Conservation (phyloP, 2,113 vertebrate genomes). For the Chlamydotis undulata region DNA sequence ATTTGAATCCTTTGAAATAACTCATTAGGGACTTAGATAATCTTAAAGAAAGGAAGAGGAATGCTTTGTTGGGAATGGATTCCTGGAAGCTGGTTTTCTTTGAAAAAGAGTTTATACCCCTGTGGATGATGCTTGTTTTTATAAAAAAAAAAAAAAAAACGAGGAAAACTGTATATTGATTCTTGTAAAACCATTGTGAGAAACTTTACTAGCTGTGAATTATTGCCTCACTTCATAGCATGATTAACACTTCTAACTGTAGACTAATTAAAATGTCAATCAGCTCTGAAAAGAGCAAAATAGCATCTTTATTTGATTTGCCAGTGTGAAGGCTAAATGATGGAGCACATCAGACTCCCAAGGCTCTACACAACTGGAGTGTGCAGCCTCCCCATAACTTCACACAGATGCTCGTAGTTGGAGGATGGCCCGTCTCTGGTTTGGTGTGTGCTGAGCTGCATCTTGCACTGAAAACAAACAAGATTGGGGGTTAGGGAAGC, state of each 20-base stretch:
- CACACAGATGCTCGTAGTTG: neutral
- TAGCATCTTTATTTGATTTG: slow-evolving; percentile 56
- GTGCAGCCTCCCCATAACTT: neutral
- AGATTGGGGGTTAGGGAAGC: rapidly evolving
- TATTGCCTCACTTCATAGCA: slow-evolving; percentile 32
- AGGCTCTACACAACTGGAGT: neutral
- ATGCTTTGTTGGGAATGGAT: neutral
- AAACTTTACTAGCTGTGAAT: slow-evolving; percentile 71
- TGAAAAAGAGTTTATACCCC: neutral
- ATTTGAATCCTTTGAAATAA: neutral
- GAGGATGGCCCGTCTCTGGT: neutral
- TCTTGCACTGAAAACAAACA: neutral
- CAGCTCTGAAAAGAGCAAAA: slow-evolving; percentile 60
- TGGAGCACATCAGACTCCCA: neutral
- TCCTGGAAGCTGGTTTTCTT: neutral
- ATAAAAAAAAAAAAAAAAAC: neutral
- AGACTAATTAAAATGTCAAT: slow-evolving; percentile 75
- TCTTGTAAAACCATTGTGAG: slow-evolving; percentile 30
- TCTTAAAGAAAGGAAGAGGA: neutral
- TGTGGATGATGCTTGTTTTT: no score
- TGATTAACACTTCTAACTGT: slow-evolving; percentile 68
- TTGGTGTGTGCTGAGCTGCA: neutral
- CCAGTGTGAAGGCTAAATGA: slow-evolving; percentile 22
- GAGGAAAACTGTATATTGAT: slow-evolving; percentile 12
- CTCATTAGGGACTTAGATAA: neutral